Conservation (phyloP, 2,113 vertebrate species). For the Salvelinus sp. region DNA sequence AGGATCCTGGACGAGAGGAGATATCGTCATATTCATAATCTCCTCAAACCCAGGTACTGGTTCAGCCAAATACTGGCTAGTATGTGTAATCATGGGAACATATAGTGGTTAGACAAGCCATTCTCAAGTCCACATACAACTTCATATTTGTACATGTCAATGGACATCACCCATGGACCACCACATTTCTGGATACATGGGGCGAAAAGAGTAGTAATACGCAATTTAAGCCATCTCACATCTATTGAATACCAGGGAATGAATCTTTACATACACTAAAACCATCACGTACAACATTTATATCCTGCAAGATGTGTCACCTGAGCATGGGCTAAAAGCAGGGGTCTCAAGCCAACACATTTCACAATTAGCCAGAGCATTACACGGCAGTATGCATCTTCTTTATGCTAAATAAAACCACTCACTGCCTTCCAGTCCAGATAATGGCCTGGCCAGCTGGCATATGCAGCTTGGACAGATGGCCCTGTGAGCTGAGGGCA, state of each 20-base stretch:
- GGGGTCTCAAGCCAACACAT: no score
- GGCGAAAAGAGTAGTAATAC: neutral
- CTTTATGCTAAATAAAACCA: neutral
- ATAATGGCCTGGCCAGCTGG: neutral
- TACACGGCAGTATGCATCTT: no score
- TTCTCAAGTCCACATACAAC: neutral
- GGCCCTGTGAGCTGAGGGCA: neutral
- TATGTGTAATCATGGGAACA: neutral
- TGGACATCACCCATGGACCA: neutral
- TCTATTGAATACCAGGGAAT: neutral
- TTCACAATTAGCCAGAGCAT: no score
- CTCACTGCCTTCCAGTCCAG: neutral
- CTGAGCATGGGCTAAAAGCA: no score
- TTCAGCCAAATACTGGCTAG: neutral
- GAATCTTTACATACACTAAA: neutral
- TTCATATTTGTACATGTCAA: neutral
- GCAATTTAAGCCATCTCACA: neutral
- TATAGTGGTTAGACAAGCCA: conserved; percentile 1
- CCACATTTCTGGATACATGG: neutral
- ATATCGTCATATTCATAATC: no score
- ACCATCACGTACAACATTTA: neutral
- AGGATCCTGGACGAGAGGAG: no score
- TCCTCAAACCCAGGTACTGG: no score
- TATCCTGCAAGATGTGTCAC: no score
- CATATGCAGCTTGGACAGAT: neutral